These are phyloP conservation scores for Pelvicachromis taeniatus DNA, from an alignment of 2,113 vertebrate species.

Conservation along the genomic window DNA sequence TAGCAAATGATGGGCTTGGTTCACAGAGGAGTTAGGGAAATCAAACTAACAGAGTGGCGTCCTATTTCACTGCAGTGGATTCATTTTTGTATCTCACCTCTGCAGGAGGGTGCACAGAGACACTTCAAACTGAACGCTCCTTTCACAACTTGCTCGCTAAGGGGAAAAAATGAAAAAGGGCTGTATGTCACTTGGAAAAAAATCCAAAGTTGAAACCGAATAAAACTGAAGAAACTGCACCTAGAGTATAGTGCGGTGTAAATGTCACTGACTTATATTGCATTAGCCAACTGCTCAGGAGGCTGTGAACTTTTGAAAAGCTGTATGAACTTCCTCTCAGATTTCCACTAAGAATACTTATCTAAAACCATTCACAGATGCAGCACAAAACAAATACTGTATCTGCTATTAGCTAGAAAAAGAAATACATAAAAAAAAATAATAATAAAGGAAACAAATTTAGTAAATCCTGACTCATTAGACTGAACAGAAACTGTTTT, in stretches of 20 bases:
- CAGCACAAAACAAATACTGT: neutral
- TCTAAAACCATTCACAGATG: slow-evolving; percentile 58
- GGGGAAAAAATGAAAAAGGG: neutral
- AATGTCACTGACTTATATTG: neutral
- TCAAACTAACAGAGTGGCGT: slow-evolving; percentile 29
- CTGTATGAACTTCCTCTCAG: neutral
- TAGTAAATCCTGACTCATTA: neutral
- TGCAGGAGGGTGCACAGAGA: neutral
- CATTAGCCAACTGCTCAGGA: neutral
- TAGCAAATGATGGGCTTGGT: neutral
- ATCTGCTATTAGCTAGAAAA: neutral
- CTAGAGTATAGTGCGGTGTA: neutral
- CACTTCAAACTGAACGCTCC: neutral
- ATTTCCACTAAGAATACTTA: slow-evolving; percentile 39
- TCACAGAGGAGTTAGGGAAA: slow-evolving; percentile 33
- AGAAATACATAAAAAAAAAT: neutral
- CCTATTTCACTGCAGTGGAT: slow-evolving; percentile 25
- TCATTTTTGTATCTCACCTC: slow-evolving; percentile 29
- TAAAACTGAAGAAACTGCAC: slow-evolving; percentile 9
- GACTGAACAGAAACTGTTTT: neutral
- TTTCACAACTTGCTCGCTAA: neutral
- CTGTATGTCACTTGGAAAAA: neutral
- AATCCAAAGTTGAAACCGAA: neutral
- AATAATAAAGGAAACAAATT: neutral
- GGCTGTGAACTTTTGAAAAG: neutral